phyloP scores from a whole-genome alignment of 2,113 vertebrate genomes.

The Platichthys flesus region DNA sequence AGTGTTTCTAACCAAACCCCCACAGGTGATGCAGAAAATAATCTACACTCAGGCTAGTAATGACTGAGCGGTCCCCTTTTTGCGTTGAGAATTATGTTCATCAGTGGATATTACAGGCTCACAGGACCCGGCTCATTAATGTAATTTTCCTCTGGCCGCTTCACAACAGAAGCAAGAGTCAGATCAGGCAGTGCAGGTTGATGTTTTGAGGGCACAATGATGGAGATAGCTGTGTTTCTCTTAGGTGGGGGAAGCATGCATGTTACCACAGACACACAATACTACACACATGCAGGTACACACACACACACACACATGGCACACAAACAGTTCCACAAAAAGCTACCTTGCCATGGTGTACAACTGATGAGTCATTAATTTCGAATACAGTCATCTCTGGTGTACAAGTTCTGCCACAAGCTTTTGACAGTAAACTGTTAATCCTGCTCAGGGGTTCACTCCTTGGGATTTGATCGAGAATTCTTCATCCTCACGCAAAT shows the following conservation, averaged over 20 bases:
- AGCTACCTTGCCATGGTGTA: neutral
- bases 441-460: conserved; percentile 58
- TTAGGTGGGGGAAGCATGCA: conserved; percentile 1
- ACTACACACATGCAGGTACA: neutral
- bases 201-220: conserved; percentile 39
- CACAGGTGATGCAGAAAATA: neutral
- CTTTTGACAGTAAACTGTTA: conserved; percentile 62
- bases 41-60: neutral
- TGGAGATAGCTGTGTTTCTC: conserved; percentile 43
- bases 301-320: neutral
- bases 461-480: conserved; percentile 18
- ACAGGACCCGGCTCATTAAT: conserved; percentile 27
- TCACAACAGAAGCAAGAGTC: conserved; percentile 18
- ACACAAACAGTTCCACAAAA: neutral
- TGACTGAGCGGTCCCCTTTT: neutral
- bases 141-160: conserved; percentile 8
- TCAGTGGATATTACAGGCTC: conserved; percentile 14
- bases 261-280: neutral
- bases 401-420: conserved; percentile 59
- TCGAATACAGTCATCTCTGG: conserved; percentile 55
- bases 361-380: conserved; percentile 69
- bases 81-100: neutral
- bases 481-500: conserved; percentile 23
- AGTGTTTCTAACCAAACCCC: too few species aligned
- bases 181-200: conserved; percentile 1